Percentiles rank a stretch among this genome's conserved stretches.
These are phyloP conservation scores for Bujurquina vittata DNA, from an alignment of 2,113 vertebrate species.

Conservation along the genomic window DNA sequence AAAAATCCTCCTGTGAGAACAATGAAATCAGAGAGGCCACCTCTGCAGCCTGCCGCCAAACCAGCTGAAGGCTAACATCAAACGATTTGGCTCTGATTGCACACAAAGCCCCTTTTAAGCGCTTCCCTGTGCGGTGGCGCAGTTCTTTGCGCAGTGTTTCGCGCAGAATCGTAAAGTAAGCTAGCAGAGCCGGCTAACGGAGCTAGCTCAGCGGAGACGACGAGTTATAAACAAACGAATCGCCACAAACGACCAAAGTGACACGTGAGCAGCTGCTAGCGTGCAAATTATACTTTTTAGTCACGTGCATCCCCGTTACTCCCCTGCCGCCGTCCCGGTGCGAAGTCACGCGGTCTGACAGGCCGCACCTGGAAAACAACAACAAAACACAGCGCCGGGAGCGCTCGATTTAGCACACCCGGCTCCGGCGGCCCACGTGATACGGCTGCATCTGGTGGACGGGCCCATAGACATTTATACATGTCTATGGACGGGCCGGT, in stretches of 20 bases:
- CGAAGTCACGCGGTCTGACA: slow-evolving; percentile 57
- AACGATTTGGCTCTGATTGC: fast-evolving
- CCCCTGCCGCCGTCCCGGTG: slow-evolving; percentile 17
- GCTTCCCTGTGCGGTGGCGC: too few relatives aligned
- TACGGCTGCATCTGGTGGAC: neutral
- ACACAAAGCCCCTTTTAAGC: fast-evolving
- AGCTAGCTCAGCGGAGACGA: slow-evolving; percentile 34
- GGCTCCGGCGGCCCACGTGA: neutral
- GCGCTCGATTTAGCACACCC: neutral
- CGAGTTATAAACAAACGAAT: neutral
- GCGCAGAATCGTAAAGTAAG: neutral
- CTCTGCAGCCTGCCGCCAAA: neutral
- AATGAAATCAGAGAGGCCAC: slow-evolving; percentile 26
- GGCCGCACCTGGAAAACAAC: slow-evolving; percentile 70
- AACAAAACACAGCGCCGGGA: slow-evolving; percentile 65
- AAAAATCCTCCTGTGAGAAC: neutral
- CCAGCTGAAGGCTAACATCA: neutral
- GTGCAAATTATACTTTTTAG: slow-evolving; percentile 63
- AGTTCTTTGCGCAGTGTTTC: neutral
- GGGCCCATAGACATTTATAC: too few relatives aligned
- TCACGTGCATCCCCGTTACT: slow-evolving; percentile 71
- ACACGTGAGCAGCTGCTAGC: neutral
- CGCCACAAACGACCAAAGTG: neutral
- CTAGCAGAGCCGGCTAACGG: slow-evolving; percentile 32
- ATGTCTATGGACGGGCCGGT: neutral